phyloP scores from a whole-genome alignment of 2,113 vertebrate species.

The Mus spicilegus region DNA sequence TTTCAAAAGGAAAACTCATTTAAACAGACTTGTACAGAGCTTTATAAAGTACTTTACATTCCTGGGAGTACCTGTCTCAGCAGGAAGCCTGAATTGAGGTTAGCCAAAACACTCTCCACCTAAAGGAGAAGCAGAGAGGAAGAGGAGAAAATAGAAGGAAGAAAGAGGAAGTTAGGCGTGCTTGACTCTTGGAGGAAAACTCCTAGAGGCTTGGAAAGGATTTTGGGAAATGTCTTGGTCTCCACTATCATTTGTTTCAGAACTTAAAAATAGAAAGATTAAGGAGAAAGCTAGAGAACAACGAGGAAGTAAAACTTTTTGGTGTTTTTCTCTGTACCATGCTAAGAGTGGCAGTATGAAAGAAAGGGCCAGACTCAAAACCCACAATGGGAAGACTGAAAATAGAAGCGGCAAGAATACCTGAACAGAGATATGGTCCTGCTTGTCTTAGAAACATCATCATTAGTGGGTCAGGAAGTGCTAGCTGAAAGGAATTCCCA shows the following conservation, averaged over 20 bases:
- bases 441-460: background rate
- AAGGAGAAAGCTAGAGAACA: background rate
- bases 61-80: background rate
- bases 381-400: background rate
- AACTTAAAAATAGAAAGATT: background rate
- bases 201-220: background rate
- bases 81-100: background rate
- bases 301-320: background rate
- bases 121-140: background rate
- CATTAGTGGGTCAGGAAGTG: background rate
- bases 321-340: background rate
- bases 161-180: background rate
- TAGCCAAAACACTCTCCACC: background rate
- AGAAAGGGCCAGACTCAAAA: background rate
- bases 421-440: background rate
- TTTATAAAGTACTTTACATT: slow-evolving; percentile 36
- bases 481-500: background rate
- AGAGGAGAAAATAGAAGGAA: background rate
- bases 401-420: background rate
- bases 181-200: background rate
- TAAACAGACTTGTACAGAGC: background rate
- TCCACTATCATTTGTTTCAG: background rate
- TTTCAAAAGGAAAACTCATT: slow-evolving; percentile 29
- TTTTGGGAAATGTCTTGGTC: background rate
- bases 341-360: background rate